Conservation (phyloP, 2,113 vertebrate genomes). For the Pantherophis guttatus region DNA sequence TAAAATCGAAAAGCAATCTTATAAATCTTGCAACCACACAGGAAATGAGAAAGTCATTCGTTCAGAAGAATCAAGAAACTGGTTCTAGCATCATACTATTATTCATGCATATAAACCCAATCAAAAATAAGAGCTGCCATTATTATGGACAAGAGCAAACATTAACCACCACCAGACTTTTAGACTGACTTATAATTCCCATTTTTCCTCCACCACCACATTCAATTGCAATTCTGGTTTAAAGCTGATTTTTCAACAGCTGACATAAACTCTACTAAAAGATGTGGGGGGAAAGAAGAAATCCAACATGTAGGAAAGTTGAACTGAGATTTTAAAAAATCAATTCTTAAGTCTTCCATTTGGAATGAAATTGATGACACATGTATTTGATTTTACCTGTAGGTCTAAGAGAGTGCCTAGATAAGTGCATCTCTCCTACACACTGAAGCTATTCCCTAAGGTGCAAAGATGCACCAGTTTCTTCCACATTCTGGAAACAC, state of each 20-base stretch:
- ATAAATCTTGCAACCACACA: neutral
- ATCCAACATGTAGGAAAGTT: neutral
- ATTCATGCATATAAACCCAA: too few species aligned
- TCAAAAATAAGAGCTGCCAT: neutral
- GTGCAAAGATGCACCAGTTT: neutral
- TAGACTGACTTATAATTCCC: neutral
- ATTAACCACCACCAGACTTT: neutral
- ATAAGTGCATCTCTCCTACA: neutral
- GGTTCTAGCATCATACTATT: neutral
- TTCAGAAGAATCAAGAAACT: neutral
- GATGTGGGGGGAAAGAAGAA: neutral
- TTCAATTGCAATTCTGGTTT: neutral
- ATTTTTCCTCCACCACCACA: neutral
- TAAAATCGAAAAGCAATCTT: neutral
- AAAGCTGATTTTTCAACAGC: neutral
- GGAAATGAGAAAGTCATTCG: neutral
- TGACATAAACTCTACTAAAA: neutral
- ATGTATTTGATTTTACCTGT: neutral
- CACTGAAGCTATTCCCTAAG: neutral
- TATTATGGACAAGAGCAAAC: neutral
- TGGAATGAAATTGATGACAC: neutral
- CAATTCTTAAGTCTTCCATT: neutral
- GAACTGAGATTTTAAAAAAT: neutral
- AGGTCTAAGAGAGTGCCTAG: neutral
- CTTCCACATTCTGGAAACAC: neutral